Conservation (phyloP, 2,888 invertebrate species). For the Acrocera orbiculus region DNA sequence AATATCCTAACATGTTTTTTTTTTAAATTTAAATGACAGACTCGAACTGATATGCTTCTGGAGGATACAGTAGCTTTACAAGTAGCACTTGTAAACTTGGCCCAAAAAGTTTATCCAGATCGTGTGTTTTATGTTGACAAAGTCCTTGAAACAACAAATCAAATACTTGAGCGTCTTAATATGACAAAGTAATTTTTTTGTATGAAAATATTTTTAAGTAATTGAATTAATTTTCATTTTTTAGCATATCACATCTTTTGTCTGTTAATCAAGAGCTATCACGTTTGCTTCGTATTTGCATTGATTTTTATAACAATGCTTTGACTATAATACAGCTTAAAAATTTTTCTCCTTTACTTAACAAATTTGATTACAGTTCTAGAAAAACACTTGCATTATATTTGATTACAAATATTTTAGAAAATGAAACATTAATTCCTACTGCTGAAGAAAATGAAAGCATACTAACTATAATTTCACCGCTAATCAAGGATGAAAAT, state of each 20-base stretch:
- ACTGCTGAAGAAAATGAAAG: conserved; percentile 76
- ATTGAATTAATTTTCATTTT: conserved; percentile 8
- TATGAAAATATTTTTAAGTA: neutral
- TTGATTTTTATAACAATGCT: conserved; percentile 87
- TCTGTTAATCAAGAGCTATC: conserved; percentile 85
- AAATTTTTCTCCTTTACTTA: conserved; percentile 71
- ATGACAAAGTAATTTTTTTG: conserved; percentile 46
- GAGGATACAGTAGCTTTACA: conserved; percentile 94
- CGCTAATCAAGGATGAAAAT: conserved; percentile 70
- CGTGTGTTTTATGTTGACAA: conserved; percentile 89
- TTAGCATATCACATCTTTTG: conserved; percentile 26
- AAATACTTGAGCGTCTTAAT: conserved; percentile 76
- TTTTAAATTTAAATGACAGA: conserved; percentile 33
- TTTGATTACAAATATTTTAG: conserved; percentile 75
- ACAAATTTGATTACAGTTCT: conserved; percentile 75
- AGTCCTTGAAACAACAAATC: conserved; percentile 77
- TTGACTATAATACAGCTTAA: conserved; percentile 71
- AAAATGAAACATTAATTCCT: conserved; percentile 73
- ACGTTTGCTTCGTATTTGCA: conserved; percentile 81
- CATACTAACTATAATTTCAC: conserved; percentile 61
- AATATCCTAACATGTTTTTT: neutral
- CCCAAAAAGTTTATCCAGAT: conserved; percentile 92
- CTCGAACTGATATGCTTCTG: conserved; percentile 81
- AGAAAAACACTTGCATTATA: conserved; percentile 73
- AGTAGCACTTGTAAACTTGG: conserved; percentile 83